Conservation (phyloP, 2,113 vertebrate species). For the Lasiurus cinereus region DNA sequence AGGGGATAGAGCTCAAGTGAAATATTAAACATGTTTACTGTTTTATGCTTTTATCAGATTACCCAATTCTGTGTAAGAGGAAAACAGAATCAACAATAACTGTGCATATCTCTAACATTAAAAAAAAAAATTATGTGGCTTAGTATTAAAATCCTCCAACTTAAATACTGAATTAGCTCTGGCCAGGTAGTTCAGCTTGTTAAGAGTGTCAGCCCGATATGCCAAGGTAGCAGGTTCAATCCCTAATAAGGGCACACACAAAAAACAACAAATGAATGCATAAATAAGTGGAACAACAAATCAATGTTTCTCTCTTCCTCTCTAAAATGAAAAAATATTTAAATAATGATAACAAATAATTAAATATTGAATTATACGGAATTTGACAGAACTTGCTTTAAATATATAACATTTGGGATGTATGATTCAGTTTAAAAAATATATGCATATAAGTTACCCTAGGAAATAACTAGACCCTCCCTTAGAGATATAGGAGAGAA, state of each 20-base stretch:
- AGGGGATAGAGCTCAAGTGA: constrained; percentile 25
- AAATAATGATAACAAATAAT: no score
- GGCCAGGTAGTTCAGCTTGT: no score
- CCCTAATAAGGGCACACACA: no score
- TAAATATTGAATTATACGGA: neutral
- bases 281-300: no score
- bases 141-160: constrained; percentile 27
- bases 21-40: constrained; percentile 64
- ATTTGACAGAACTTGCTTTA: neutral
- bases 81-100: constrained; percentile 56
- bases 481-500: neutral
- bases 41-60: constrained; percentile 51
- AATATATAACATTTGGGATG: neutral
- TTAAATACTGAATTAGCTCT: neutral
- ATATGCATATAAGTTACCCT: neutral
- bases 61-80: neutral
- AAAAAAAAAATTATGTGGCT: neutral
- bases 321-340: no score
- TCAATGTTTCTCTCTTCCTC: no score
- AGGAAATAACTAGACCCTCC: constrained; percentile 1
- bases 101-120: neutral
- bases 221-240: no score
- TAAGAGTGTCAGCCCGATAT: no score
- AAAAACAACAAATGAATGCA: no score
- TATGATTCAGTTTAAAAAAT: neutral